Evolutionary conservation across 2,888 invertebrate species (phyloP), one percentile per base, ranked within the genome.

Genomic region (Zygothrica quintamaculata): DNA sequence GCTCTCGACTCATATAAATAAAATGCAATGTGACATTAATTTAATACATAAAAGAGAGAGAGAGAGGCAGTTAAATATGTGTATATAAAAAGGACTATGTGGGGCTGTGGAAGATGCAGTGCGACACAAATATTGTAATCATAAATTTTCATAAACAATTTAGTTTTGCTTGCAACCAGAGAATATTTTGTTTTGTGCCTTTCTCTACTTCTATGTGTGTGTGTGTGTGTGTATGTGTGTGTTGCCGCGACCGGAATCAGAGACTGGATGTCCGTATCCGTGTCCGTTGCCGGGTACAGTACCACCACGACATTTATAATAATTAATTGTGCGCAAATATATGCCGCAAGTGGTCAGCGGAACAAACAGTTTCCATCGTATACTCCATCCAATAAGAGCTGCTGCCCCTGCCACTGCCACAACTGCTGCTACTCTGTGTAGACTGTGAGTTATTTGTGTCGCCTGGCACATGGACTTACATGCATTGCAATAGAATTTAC

Each of bases 241-340:
- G 53, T n/a, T 26, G 43, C 53, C 33, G 61, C 48, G 42, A 25
- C 59, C 67, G 81, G 33, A 56, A 64, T 55, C 65, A 53, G 55
- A 52, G n/a, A 5, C 56, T 55, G 33, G 50, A 50, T 52, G 18
- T 29, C 39, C 43, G 52, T 42, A 55, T 60, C 59, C 71, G 67
- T 25, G 26, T 65, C 68, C 55, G 62, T 31, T 9, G 33, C 37
- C 39, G 53, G 13, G 7, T 39, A 39, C 42, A 3, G 15, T 33
- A n/a, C 12, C 46, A 71, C 86, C 76, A 84, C 87, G 86, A 89
- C 89, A 89, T 90, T 88, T 87, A 89, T 89, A 88, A 89, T 89
- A 89, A 90, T 90, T 90, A 89, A 89, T 89, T 88, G 88, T 78
- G 81, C 78, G 74, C 87, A 88, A 88, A 88, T 88, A 82, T 86